Base-by-base conservation (phyloP, 1,140 invertebrate species). In the Homalodisca vitripennis region DNA sequence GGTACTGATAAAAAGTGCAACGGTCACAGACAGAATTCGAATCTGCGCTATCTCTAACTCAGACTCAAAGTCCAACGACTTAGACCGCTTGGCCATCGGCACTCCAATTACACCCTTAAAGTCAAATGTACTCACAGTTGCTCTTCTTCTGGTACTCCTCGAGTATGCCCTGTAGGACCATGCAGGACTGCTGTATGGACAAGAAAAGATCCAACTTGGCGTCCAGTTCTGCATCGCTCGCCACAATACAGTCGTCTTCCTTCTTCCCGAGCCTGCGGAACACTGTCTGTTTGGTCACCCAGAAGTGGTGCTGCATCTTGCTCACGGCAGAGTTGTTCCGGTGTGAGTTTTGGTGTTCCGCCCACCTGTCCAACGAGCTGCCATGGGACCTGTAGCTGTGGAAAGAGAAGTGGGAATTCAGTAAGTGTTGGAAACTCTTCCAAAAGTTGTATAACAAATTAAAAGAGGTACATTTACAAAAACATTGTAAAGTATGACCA, bases 281-380 rank as follows among this genome's bases (percentile, higher is more conserved):
- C 29, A 99, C 89, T 57, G 92, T 90, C 82, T 98, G 97, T 78
- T 98, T 99, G 2, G 97, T 98, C 31, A 98, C 92, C 97, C 97
- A 99, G 81, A 95, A 99, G 72, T 98, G 94, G 79, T 97, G 93
- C 79, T 98, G 94, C 87, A 98, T 92, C 79, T 92, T 92, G 26
- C 85, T 84, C 1, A 92, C 80, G 0, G 88, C 82, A 32, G 86
- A 87, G 53, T 79, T 70, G 34, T 70, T 70, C 26, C 67, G 48
- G 32, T 46, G 32, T 47, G 41, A 12, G 29, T 29, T 29, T 6
- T 66, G 63, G 26, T 66, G 63, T 13, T 66, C 63, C 12, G 63
- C 63, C 63, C 63, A 66, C 27, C 63, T 66, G n/a, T 31, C 63
- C 32, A 66, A 17, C 1, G 63, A 14, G 20, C 30, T 29, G 27